phyloP scores from a whole-genome alignment of 2,888 invertebrate genomes.

The Drosophila tripunctata region DNA sequence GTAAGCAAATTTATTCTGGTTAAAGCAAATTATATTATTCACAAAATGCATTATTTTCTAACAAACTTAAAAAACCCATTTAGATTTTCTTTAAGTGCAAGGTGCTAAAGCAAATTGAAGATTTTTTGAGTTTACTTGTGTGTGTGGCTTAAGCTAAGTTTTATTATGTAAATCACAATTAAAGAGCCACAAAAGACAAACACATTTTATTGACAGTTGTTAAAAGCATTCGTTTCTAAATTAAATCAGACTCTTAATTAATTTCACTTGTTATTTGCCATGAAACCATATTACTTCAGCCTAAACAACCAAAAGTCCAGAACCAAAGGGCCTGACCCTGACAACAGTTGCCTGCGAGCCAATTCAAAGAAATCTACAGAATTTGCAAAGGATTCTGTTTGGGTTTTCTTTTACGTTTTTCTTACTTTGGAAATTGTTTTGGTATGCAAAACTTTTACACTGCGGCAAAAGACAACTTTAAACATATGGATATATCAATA shows the following conservation, averaged over 20 bases:
- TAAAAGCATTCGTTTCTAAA: conserved; percentile 32
- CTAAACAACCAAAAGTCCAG: no score
- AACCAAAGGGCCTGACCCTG: conserved; percentile 37
- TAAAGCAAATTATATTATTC: no score
- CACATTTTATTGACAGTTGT: conserved; percentile 44
- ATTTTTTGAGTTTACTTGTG: no score
- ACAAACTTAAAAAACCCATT: no score
- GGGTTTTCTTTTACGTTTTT: conserved; percentile 1
- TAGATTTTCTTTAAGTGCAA: no score
- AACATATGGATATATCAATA: neutral
- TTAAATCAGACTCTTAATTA: conserved; percentile 50
- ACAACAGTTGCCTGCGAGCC: conserved; percentile 5
- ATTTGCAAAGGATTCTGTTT: conserved; percentile 9
- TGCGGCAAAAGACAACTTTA: neutral
- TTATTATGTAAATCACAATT: conserved; percentile 3
- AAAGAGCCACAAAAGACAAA: conserved; percentile 12
- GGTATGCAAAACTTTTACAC: neutral
- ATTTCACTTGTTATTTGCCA: conserved; percentile 39
- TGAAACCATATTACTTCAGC: conserved; percentile 5
- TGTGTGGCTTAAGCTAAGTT: neutral
- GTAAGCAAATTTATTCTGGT: no score
- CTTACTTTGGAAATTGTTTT: conserved; percentile 1
- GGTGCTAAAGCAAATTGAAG: no score
- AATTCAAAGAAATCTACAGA: conserved; percentile 2
- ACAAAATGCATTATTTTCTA: no score